Base-by-base conservation (phyloP, 1,140 invertebrate species). In the Drosophila murphyi region DNA sequence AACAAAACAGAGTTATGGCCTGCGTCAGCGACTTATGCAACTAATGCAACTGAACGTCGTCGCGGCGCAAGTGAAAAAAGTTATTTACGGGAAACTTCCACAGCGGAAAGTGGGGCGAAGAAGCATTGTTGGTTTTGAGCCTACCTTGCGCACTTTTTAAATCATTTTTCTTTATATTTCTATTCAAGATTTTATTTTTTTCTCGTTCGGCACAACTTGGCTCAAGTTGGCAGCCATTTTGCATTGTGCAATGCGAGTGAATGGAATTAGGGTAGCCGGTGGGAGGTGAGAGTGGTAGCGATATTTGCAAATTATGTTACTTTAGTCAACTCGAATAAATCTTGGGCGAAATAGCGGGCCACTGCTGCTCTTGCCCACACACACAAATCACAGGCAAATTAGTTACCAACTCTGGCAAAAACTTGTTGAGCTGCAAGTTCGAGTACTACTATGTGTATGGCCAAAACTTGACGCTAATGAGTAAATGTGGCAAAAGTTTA, bases 401-500 rank as follows among this genome's bases (percentile, higher is more conserved):
- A 88, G 83, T 83, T 89, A 37, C 50, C 50, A 57, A 28, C 62
- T 7, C 39, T 31, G n/a, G 39, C 45, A 43, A 43, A 43, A 88
- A 88, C 85, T 88, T 88, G 83, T 89, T 89, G 85, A 88, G 73
- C 80, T 55, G 76, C 83, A 76, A 82, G 75, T 79, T 73, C 62
- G 77, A 29, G 47, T 28, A 29, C 47, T 48, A 29, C 20, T n/a
- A 6, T 45, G 50, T 75, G 76, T 76, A 71, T 67, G 61, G 20
- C 39, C 41, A 63, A 88, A 88, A 88, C 80, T 88, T 83, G 70
- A 67, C 72, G 52, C 80, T 88, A 88, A 88, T 88, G 83, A 89
- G 85, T 88, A 88, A 88, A 88, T 89, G 83, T 88, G 80, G 83
- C 63, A 55, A 88, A 88, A 88, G 83, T 88, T 88, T 83, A 88